These are phyloP conservation scores for Timema cristinae DNA, from an alignment of 2,888 invertebrate species.

Conservation along the genomic window DNA sequence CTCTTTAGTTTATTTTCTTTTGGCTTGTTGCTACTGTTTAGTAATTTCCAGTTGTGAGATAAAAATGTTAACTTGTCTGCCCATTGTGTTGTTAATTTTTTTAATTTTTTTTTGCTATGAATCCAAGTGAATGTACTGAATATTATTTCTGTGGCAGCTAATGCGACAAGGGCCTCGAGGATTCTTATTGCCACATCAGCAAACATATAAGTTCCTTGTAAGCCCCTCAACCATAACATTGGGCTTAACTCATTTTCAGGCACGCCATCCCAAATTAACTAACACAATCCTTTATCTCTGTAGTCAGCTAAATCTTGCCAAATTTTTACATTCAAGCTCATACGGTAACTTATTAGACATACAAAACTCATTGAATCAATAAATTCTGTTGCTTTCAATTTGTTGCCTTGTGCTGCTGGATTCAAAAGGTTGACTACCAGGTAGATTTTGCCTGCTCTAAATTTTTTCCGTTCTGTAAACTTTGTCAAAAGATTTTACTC, in stretches of 20 bases:
- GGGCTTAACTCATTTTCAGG: not conserved
- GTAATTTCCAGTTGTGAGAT: no score
- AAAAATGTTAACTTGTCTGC: no score
- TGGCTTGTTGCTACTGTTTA: no score
- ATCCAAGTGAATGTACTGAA: conserved; percentile 12
- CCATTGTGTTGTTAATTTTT: no score
- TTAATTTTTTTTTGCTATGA: conserved; percentile 4
- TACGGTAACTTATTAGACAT: not conserved
- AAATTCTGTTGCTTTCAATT: conserved; percentile 4
- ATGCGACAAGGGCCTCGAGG: conserved; percentile 7
- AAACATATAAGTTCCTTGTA: conserved; percentile 11
- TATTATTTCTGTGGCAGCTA: not conserved
- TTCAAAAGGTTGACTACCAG: not conserved
- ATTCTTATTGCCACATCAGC: conserved; percentile 13
- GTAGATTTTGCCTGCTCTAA: no score
- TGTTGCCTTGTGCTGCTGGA: conserved; percentile 5
- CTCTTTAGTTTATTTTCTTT: no score
- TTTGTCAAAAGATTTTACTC: conserved; percentile 1
- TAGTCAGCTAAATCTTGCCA: conserved; percentile 11
- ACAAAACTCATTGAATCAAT: conserved; percentile 4
- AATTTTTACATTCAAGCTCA: conserved; percentile 12
- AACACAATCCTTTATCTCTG: conserved; percentile 8
- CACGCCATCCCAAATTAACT: conserved; percentile 4
- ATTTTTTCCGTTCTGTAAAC: not conserved
- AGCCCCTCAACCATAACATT: conserved; percentile 5